phyloP scores from a whole-genome alignment of 2,113 vertebrate genomes.

The Cacatua alba region DNA sequence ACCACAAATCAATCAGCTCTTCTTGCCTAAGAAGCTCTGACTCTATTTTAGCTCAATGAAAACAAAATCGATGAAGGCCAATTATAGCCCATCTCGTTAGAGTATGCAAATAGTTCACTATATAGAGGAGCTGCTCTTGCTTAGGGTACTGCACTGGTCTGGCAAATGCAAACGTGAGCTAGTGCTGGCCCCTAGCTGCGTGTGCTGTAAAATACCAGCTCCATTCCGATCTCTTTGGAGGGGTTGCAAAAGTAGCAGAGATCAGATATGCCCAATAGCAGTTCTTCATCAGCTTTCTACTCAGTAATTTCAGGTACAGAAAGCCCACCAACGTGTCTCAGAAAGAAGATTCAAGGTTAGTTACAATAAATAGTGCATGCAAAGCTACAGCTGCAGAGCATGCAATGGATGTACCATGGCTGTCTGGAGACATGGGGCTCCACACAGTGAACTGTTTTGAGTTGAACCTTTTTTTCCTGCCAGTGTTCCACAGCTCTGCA shows the following conservation, averaged over 20 bases:
- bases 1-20: constrained; percentile 91
- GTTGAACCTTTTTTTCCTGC: background rate
- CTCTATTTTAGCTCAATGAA: constrained; percentile 96
- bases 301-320: background rate
- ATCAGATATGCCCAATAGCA: background rate
- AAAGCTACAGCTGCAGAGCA: background rate
- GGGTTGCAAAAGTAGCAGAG: background rate
- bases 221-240: background rate
- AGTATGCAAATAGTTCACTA: constrained; percentile 82
- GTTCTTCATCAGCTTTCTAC: background rate
- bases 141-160: background rate
- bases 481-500: background rate
- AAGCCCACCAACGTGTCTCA: background rate
- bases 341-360: background rate
- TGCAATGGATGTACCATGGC: fast-evolving
- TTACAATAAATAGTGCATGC: fast-evolving
- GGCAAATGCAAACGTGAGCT: constrained; percentile 5
- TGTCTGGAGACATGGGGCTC: background rate
- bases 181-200: constrained; percentile 78
- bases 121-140: constrained; percentile 36
- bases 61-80: constrained; percentile 92
- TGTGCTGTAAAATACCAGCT: background rate
- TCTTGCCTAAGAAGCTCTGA: constrained; percentile 86
- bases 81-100: constrained; percentile 90
- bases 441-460: background rate